Base-by-base conservation (phyloP, 2,888 invertebrate genomes). In the Pardosa pseudoannulata region DNA sequence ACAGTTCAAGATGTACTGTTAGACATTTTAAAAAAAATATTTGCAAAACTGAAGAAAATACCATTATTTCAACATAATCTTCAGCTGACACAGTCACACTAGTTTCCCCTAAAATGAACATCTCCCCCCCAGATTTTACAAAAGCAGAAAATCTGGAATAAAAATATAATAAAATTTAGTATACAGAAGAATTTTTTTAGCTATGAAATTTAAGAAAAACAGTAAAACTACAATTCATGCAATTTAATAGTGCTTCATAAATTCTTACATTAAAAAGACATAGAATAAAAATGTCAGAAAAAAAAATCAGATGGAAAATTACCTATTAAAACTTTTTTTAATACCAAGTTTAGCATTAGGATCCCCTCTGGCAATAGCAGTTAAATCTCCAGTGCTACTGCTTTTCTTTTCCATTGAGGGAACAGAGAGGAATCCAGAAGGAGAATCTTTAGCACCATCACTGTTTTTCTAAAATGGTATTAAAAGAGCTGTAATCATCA, bases 41-140 rank as follows among this genome's bases (percentile, higher is more conserved):
- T 5, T 23, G 19, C n/a, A 29, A 79, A 27, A 65, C 6, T 46
- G 9, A 36, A 39, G n/a, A 46, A 89, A 89, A 89, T 89, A 91
- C 91, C 64, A 95, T 92, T 82, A 97, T 95, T 90, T 93, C 93
- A 46, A 96, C 94, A 91, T 94, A 94, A 88, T 96, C 95, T 71
- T 93, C 93, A 41, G 96, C 95, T 13, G 94, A 93, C n/a, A 96
- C 94, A 75, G 92, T 92, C 39, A 95, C 94, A 91, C 94, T 95
- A 71, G 94, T 93, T 32, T 95, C 94, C 19, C 96, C 96, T 89
- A 97, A 93, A 87, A 98, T 94, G 91, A 96, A 98, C 89, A 96
- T 96, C 91, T 98, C 98, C 74, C 96, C 95, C 23, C 96, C 96
- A 68, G 96, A 95, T 92, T 97, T 98, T 7, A 96, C 96, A 91